Evolutionary conservation across 2,888 invertebrate species (phyloP).

Genomic region (Petrolisthes cinctipes): DNA sequence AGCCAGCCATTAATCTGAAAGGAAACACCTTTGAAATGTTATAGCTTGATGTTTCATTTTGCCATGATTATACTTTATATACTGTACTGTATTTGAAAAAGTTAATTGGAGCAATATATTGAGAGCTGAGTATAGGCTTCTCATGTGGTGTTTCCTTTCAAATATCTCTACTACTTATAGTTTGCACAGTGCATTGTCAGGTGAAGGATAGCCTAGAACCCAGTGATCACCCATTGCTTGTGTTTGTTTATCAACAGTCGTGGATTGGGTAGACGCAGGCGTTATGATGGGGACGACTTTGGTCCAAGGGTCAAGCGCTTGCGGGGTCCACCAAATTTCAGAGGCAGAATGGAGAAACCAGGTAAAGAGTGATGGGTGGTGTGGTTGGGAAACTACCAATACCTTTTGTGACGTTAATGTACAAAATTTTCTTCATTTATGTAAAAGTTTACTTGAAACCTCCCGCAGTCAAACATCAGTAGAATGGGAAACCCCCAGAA

Average conservation of each 20-base stretch:
- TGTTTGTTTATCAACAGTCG: constrained; percentile 33
- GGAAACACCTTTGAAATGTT: too few relatives aligned
- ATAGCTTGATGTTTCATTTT: too few relatives aligned
- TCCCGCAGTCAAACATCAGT: neutral
- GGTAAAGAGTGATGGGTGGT: constrained; percentile 22
- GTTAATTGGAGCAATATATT: too few relatives aligned
- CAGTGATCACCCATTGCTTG: neutral
- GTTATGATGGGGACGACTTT: constrained; percentile 55
- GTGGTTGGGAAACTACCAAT: neutral
- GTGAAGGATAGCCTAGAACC: too few relatives aligned
- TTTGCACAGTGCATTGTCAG: too few relatives aligned
- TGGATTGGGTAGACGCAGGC: constrained; percentile 43
- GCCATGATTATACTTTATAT: too few relatives aligned
- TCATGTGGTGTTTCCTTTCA: too few relatives aligned
- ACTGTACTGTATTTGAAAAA: too few relatives aligned
- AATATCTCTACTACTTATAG: too few relatives aligned
- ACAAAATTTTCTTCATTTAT: neutral
- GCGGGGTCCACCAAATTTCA: constrained; percentile 44
- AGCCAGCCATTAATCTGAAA: too few relatives aligned
- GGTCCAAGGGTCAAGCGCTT: constrained; percentile 51
- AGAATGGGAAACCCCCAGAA: neutral
- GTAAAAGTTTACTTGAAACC: neutral
- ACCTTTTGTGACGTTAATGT: too few relatives aligned
- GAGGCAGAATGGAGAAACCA: constrained; percentile 55
- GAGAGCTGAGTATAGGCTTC: too few relatives aligned